Evolutionary conservation across 2,113 vertebrate genomes (phyloP).

Genomic region (Otis tarda): DNA sequence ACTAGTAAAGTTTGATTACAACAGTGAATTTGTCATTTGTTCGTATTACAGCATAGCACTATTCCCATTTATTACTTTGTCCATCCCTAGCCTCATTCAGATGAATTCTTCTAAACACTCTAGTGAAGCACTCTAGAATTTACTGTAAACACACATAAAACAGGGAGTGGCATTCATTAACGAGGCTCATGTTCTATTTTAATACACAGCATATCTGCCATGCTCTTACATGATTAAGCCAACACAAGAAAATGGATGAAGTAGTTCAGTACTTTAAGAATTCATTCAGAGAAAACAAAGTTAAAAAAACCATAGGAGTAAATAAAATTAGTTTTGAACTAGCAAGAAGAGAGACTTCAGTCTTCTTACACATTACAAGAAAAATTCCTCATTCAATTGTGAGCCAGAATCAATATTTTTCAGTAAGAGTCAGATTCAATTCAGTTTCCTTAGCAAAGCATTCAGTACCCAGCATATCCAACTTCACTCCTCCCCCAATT

Average conservation of each 20-base stretch:
- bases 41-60: neutral
- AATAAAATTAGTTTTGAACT: constrained; percentile 63
- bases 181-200: constrained; percentile 1
- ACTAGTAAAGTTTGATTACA: neutral
- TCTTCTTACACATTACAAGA: constrained; percentile 57
- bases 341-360: constrained; percentile 54
- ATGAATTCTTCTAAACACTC: neutral
- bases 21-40: neutral
- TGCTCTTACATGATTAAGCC: constrained; percentile 3
- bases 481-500: neutral
- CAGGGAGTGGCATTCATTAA: constrained; percentile 34
- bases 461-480: constrained; percentile 9
- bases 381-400: constrained; percentile 66
- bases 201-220: neutral
- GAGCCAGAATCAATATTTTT: constrained; percentile 72
- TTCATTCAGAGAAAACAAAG: constrained; percentile 60
- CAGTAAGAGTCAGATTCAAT: constrained; percentile 63
- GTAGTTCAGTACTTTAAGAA: constrained; percentile 36
- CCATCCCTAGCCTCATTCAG: neutral
- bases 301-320: constrained; percentile 41
- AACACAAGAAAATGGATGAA: constrained; percentile 42
- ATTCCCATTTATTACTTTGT: neutral
- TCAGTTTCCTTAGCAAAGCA: constrained; percentile 57
- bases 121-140: constrained; percentile 8
- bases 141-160: constrained; percentile 53